Conservation (phyloP, 2,888 invertebrate species). For the Protonemura montana region DNA sequence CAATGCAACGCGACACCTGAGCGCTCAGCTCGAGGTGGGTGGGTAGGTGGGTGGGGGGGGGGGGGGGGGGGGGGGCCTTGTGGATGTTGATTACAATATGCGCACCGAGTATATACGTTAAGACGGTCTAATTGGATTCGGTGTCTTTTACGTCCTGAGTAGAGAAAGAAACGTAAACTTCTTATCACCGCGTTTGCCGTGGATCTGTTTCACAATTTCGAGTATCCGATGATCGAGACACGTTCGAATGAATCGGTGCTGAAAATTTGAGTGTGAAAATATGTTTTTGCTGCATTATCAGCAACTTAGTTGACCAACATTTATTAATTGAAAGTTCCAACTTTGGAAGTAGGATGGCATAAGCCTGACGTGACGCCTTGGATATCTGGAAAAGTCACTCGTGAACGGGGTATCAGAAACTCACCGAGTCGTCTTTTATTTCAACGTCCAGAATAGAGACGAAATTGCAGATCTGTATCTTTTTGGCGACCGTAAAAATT, state of each 20-base stretch:
- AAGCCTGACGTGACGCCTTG: background rate
- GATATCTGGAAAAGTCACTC: background rate
- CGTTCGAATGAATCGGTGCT: background rate
- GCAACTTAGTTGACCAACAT: background rate
- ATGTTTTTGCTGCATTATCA: background rate
- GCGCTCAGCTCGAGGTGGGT: background rate
- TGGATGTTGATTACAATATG: background rate
- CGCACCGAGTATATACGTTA: background rate
- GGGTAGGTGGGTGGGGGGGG: background rate
- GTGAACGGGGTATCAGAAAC: background rate
- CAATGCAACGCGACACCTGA: slow-evolving; percentile 12
- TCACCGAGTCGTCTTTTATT: background rate
- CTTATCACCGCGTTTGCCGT: too few species aligned
- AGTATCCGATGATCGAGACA: too few species aligned
- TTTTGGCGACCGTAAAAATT: background rate
- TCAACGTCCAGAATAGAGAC: background rate
- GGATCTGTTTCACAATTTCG: too few species aligned
- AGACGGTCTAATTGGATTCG: background rate
- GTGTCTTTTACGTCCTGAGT: background rate
- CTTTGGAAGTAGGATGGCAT: background rate
- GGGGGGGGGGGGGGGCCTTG: background rate
- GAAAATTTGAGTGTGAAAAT: background rate
- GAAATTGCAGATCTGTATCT: slow-evolving; percentile 12
- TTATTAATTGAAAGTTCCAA: background rate
- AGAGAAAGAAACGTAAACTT: too few species aligned